Base-by-base conservation (phyloP, 2,113 vertebrate genomes). In the Aspidoscelis tigris region DNA sequence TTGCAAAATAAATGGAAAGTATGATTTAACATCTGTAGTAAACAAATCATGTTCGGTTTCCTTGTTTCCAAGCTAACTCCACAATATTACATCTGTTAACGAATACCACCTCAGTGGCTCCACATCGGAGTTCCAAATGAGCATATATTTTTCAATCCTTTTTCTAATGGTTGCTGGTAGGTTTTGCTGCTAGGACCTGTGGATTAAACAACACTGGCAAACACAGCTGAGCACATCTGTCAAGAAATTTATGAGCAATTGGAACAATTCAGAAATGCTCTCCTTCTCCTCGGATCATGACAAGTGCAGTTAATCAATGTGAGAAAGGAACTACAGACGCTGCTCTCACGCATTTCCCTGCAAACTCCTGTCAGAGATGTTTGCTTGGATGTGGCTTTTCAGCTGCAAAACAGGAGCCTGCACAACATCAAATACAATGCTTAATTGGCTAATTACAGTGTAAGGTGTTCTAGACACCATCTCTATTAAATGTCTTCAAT, bases 251-350 rank as follows among this genome's bases (percentile, higher is more conserved):
- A 83, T 80, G 78, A 75, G 7, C 26, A 86, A 24, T 85, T 73
- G 83, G 73, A 86, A 26, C 77, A 21, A n/a, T 89, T 86, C 65
- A 86, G 12, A 58, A 90, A 55, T 44, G 33, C 79, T 80, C 90
- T 89, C 6, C 77, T 41, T 80, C 50, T 88, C 90, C 41, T 79
- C 9, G 79, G 76, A 4, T 5, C 58, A 26, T 90, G 80, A 78
- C 39, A 93, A 90, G 82, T 5, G 24, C 78, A 88, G 79, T 89
- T 85, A 80, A 78, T 86, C 81, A 81, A 82, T 85, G 43, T 44
- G 85, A 82, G 71, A 81, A 86, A 74, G 18, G 73, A 61, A 79
- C 20, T 84, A 76, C 8, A 76, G 88, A 88, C 1, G 7, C 43
- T 83, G 58, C 88, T 89, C 84, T 85, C 50, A 80, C 89, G 88